A percentile compares a stretch with the other conserved stretches of the same genome.
Evolutionary conservation across 2,888 invertebrate species (phyloP).

Genomic region (Scaptomyza flava): DNA sequence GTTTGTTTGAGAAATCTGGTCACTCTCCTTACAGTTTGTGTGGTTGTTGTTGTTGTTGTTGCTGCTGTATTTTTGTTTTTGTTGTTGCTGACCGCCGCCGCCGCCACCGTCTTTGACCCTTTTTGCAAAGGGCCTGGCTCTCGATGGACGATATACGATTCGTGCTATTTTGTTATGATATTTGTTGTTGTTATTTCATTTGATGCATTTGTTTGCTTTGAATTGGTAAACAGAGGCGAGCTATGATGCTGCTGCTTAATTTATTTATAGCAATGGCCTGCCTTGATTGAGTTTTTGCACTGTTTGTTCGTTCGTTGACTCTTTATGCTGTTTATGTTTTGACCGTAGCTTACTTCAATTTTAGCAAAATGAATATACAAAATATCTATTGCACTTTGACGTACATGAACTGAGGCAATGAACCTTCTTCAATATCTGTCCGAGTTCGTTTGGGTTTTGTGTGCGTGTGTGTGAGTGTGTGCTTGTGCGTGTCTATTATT

Average conservation of each 20-base stretch:
- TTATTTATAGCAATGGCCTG: conserved; percentile 58
- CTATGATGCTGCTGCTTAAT: conserved; percentile 12
- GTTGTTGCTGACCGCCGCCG: conserved; percentile 11
- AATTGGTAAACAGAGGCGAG: conserved; percentile 61
- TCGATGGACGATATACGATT: conserved; percentile 27
- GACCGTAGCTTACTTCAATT: conserved; percentile 54
- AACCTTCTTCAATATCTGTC: conserved; percentile 56
- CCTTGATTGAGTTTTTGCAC: conserved; percentile 27
- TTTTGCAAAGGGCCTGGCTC: conserved; percentile 19
- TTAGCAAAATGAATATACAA: conserved; percentile 34
- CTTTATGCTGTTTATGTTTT: conserved; percentile 50
- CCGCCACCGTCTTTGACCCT: conserved; percentile 20
- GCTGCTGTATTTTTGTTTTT: conserved; percentile 17
- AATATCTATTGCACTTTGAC: conserved; percentile 63
- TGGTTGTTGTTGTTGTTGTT: conserved; percentile 23
- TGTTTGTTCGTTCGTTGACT: conserved; percentile 45
- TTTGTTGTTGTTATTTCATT: conserved; percentile 30
- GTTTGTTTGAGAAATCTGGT: conserved; percentile 36
- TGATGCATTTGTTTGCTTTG: conserved; percentile 64
- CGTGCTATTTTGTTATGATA: conserved; percentile 37
- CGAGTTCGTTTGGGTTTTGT: conserved; percentile 34
- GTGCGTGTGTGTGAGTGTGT: conserved; percentile 25
- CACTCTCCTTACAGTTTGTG: conserved; percentile 41
- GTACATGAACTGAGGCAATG: conserved; percentile 59
- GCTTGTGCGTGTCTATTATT: conserved; percentile 63